A percentile compares a stretch with the other conserved stretches of the same genome.
Conservation (phyloP, 1,140 invertebrate species). For the Acyrthosiphon pisum region DNA sequence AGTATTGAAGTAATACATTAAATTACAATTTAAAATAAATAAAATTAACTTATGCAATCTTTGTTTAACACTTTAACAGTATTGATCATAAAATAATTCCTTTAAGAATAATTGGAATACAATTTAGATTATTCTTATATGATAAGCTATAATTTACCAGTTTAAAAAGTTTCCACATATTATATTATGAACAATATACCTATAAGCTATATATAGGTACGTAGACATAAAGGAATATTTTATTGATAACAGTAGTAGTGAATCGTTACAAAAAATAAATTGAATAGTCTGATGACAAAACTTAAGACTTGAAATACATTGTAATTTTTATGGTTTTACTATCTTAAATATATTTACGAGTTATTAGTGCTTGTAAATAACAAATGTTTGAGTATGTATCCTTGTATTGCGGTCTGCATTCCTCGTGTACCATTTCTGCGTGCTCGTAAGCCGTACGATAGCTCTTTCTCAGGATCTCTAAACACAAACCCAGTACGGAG, state of each 20-base stretch:
- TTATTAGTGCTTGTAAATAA: conserved; percentile 65
- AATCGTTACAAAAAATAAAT: background rate
- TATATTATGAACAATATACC: background rate
- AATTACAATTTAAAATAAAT: background rate
- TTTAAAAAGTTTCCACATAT: background rate
- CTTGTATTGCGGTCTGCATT: conserved; percentile 72
- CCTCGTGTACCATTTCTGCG: conserved; percentile 72
- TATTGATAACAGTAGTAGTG: too few relatives aligned
- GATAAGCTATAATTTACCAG: background rate
- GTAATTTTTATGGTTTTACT: background rate
- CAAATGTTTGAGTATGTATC: conserved; percentile 73
- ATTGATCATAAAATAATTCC: background rate
- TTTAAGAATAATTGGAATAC: too few relatives aligned
- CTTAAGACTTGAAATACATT: background rate
- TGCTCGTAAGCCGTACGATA: conserved; percentile 70
- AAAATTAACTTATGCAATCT: too few relatives aligned
- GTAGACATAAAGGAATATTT: too few relatives aligned
- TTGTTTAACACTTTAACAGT: background rate
- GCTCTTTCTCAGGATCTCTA: conserved; percentile 67
- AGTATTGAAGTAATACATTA: background rate
- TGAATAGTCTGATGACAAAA: background rate
- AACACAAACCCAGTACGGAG: conserved; percentile 69
- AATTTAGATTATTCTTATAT: background rate
- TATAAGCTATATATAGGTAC: background rate
- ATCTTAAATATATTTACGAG: conserved; percentile 42